A percentile compares a stretch with the other conserved stretches of the same genome.
Conservation (phyloP, 1,140 invertebrate species). For the Odontomachus brunneus region DNA sequence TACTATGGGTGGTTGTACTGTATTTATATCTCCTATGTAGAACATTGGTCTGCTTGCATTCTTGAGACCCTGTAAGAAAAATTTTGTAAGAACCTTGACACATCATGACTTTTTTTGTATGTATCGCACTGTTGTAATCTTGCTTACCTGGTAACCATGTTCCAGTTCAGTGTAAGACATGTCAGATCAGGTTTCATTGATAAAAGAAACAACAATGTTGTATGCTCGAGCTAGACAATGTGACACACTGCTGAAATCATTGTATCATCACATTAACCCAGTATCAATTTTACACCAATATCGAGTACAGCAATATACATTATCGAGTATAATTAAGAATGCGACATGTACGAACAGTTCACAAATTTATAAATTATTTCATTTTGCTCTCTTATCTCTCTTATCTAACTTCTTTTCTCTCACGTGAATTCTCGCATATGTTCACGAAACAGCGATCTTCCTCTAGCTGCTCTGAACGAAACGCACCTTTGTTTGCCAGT, state of each 20-base stretch:
- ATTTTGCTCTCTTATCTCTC: background rate
- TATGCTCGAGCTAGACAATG: constrained; percentile 35
- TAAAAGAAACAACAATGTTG: constrained; percentile 65
- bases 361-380: background rate
- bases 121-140: background rate
- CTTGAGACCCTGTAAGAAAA: constrained; percentile 79
- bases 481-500: too few relatives aligned
- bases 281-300: background rate
- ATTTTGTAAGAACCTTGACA: background rate
- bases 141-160: constrained; percentile 92
- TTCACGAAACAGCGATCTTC: too few relatives aligned
- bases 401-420: background rate
- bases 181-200: constrained; percentile 84
- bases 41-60: constrained; percentile 82
- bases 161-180: constrained; percentile 96
- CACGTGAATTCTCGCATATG: too few relatives aligned
- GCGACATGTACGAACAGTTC: background rate
- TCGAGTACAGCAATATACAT: background rate
- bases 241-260: constrained; percentile 39
- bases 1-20: constrained; percentile 77
- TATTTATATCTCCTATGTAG: constrained; percentile 83
- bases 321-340: background rate
- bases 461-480: too few relatives aligned
- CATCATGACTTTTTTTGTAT: background rate
- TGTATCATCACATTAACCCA: background rate